These are phyloP conservation scores for Damaliscus lunatus DNA, from an alignment of 2,113 vertebrate genomes.

Conservation along the genomic window DNA sequence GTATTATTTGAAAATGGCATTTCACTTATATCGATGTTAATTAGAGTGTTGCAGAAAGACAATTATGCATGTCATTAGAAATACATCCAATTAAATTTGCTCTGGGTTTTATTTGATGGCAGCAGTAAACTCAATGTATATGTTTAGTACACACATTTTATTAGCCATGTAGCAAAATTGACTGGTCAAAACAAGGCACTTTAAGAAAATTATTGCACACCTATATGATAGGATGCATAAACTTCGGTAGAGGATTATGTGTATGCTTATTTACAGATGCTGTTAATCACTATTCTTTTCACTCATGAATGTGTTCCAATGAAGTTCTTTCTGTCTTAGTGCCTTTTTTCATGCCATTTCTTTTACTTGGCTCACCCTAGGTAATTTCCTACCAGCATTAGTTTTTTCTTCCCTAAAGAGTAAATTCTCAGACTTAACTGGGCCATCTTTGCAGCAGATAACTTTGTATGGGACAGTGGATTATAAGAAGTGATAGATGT, in stretches of 20 bases:
- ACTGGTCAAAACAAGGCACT: neutral
- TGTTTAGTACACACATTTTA: neutral
- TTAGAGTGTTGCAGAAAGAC: slow-evolving; percentile 37
- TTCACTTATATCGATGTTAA: slow-evolving; percentile 18
- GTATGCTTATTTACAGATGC: neutral
- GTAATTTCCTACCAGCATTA: neutral
- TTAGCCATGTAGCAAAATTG: neutral
- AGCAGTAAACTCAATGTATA: slow-evolving; percentile 23
- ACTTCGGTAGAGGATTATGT: neutral
- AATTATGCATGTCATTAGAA: slow-evolving; percentile 27
- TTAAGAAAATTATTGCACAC: neutral
- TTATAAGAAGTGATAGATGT: neutral
- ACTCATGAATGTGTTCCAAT: neutral
- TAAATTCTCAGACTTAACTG: neutral
- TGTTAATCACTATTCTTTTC: neutral
- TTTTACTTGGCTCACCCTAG: neutral
- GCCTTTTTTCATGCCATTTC: neutral
- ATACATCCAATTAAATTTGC: slow-evolving; percentile 37
- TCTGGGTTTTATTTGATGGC: slow-evolving; percentile 18
- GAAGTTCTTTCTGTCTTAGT: neutral
- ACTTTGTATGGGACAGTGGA: neutral
- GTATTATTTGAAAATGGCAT: slow-evolving; percentile 41
- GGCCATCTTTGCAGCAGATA: neutral
- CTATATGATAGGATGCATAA: neutral
- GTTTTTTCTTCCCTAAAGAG: neutral